Conservation (phyloP, 2,113 vertebrate species). For the Gobio gobio region DNA sequence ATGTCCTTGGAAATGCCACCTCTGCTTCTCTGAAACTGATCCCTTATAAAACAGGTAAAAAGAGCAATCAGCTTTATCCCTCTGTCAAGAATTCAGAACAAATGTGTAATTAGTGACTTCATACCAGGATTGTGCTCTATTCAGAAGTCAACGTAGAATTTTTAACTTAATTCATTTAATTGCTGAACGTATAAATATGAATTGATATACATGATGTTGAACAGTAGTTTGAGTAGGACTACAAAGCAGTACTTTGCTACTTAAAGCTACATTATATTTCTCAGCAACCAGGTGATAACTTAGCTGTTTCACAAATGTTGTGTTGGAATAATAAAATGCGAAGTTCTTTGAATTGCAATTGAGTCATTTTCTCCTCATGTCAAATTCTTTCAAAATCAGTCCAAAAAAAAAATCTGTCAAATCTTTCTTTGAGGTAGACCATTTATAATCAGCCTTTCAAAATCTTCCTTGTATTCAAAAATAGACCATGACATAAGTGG, state of each 20-base stretch:
- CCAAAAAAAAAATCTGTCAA: no score
- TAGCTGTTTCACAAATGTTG: no score
- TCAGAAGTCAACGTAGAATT: background rate
- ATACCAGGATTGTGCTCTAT: background rate
- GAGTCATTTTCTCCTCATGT: background rate
- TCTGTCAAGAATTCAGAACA: background rate
- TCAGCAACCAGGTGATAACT: no score
- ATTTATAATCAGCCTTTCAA: background rate
- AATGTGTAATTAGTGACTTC: background rate
- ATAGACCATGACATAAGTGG: background rate
- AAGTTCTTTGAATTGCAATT: background rate
- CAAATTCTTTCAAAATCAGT: no score
- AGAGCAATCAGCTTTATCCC: background rate
- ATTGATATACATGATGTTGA: background rate
- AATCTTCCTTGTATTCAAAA: background rate
- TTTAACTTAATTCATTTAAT: no score
- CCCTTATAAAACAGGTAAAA: conserved; percentile 69
- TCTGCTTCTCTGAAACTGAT: conserved; percentile 75
- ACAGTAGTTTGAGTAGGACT: background rate
- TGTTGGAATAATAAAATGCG: background rate
- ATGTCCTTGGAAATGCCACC: conserved; percentile 76
- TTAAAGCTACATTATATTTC: no score
- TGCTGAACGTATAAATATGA: background rate
- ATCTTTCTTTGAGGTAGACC: background rate
- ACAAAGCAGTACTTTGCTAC: background rate